Evolutionary conservation across 1,140 invertebrate genomes (phyloP).

Genomic region (Choristoneura fumiferana): DNA sequence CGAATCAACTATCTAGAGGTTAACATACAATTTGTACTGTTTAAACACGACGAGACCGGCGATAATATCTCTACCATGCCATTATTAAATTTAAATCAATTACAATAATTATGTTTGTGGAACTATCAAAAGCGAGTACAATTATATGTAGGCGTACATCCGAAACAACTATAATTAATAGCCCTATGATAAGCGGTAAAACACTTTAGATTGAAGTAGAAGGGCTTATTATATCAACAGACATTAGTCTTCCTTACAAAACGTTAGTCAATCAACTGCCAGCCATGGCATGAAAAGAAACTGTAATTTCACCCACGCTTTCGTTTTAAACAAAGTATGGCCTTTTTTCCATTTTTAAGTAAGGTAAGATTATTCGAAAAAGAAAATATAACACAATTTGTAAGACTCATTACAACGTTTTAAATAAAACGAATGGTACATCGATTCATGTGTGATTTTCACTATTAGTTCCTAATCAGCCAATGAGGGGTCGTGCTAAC

Average conservation of each 20-base stretch:
- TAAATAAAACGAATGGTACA: no score
- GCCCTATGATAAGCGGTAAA: constrained; percentile 58
- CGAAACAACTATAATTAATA: constrained; percentile 64
- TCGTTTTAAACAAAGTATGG: neutral
- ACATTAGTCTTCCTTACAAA: constrained; percentile 39
- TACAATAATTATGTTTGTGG: constrained; percentile 64
- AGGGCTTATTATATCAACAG: constrained; percentile 50
- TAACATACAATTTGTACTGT: constrained; percentile 51
- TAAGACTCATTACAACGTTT: no score
- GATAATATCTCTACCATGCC: constrained; percentile 47
- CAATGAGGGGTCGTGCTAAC: no score
- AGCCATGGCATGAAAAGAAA: constrained; percentile 3
- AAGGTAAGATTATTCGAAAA: no score
- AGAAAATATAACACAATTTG: no score
- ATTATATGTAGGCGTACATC: constrained; percentile 48
- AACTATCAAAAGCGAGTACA: constrained; percentile 29
- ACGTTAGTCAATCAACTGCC: constrained; percentile 51
- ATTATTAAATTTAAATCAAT: constrained; percentile 75
- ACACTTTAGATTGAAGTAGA: constrained; percentile 69
- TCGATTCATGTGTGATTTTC: no score
- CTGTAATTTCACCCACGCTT: constrained; percentile 4
- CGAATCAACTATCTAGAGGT: constrained; percentile 31
- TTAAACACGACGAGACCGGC: constrained; percentile 41
- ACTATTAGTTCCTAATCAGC: no score
- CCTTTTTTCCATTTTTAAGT: neutral